Evolutionary conservation across 2,888 invertebrate species (phyloP).

Genomic region (Xestia xanthographa): DNA sequence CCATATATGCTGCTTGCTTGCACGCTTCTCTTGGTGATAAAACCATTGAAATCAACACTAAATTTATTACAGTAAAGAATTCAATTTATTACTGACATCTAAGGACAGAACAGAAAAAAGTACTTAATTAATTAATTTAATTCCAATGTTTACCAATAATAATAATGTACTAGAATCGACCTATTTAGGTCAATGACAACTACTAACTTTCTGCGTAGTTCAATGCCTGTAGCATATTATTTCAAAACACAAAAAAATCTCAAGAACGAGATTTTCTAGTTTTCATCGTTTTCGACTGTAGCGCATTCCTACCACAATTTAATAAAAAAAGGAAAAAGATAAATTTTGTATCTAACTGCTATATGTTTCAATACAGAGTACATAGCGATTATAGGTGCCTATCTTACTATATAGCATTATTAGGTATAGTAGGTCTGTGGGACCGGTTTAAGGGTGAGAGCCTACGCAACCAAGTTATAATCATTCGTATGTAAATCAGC

Average conservation of each 20-base stretch:
- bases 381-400: conserved; percentile 15
- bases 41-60: neutral
- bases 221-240: neutral
- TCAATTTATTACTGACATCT: conserved; percentile 10
- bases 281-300: neutral
- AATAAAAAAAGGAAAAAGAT: neutral
- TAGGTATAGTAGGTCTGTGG: conserved; percentile 53
- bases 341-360: neutral
- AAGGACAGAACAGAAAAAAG: conserved; percentile 1
- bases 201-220: no score
- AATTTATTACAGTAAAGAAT: conserved; percentile 2
- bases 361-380: conserved; percentile 4
- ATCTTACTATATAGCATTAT: conserved; percentile 24
- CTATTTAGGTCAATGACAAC: conserved; percentile 19
- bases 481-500: conserved; percentile 88
- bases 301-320: neutral
- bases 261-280: neutral
- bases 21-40: neutral
- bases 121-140: conserved; percentile 11
- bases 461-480: conserved; percentile 83
- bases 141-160: conserved; percentile 6
- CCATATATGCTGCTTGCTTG: neutral
- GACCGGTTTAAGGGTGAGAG: conserved; percentile 68
- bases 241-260: neutral
- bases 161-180: conserved; percentile 16